Conservation (phyloP, 2,113 vertebrate genomes). For the Dasypus novemcinctus region DNA sequence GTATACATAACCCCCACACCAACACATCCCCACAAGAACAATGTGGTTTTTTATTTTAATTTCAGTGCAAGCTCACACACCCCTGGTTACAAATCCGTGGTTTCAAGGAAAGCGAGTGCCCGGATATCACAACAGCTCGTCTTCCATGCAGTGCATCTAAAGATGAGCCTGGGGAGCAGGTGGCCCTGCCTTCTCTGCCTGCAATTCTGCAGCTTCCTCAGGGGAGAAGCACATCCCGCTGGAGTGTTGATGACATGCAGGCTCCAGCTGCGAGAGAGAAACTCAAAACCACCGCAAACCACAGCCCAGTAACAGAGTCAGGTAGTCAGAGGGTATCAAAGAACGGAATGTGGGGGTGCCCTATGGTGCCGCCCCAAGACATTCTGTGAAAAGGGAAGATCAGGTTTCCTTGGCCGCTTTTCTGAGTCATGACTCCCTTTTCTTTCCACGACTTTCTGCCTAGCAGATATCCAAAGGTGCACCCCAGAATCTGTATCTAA, state of each 20-base stretch:
- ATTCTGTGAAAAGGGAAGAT: accelerated
- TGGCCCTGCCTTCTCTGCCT: not conserved
- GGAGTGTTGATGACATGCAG: too few relatives aligned
- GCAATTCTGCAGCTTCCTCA: not conserved
- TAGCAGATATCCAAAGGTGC: not conserved
- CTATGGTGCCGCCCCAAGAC: not conserved
- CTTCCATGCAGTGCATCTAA: not conserved
- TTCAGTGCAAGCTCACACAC: too few relatives aligned
- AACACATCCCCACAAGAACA: too few relatives aligned
- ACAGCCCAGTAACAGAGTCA: accelerated
- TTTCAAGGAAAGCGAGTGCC: not conserved
- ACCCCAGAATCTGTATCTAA: not conserved
- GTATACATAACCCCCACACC: too few relatives aligned
- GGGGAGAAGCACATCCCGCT: not conserved
- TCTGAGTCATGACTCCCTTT: accelerated
- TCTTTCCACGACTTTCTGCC: too few relatives aligned
- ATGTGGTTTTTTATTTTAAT: too few relatives aligned
- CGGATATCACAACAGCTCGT: not conserved
- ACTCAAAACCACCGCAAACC: not conserved
- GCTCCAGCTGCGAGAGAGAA: not conserved
- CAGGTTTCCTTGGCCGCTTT: accelerated
- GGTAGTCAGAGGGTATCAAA: accelerated
- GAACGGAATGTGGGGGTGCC: accelerated
- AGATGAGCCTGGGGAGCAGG: not conserved
- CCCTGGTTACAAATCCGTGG: too few relatives aligned